These are phyloP conservation scores for Cepphus grylle DNA, from an alignment of 2,113 vertebrate species.

Conservation along the genomic window DNA sequence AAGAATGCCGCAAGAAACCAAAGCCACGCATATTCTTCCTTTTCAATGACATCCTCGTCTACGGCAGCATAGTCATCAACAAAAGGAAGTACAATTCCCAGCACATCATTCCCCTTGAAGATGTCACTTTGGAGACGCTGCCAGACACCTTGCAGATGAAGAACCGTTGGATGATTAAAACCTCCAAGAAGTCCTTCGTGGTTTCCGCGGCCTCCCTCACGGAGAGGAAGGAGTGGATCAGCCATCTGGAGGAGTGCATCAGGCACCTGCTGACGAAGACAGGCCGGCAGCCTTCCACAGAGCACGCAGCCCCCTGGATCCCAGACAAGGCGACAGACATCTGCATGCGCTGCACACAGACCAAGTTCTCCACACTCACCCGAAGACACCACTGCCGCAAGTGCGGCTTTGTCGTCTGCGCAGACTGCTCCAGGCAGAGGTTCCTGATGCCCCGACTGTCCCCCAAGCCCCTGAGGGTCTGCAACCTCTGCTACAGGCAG, in stretches of 20 bases:
- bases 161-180: slow-evolving; percentile 92
- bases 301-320: slow-evolving; percentile 84
- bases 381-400: slow-evolving; percentile 89
- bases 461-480: slow-evolving; percentile 81
- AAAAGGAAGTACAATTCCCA: slow-evolving; percentile 83
- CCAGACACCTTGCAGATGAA: slow-evolving; percentile 79
- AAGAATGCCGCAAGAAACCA: slow-evolving; percentile 83
- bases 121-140: slow-evolving; percentile 81
- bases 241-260: slow-evolving; percentile 83
- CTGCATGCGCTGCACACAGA: slow-evolving; percentile 89
- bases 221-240: slow-evolving; percentile 88
- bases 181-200: slow-evolving; percentile 89
- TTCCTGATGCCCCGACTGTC: slow-evolving; percentile 82
- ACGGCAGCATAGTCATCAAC: slow-evolving; percentile 82
- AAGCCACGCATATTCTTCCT: slow-evolving; percentile 88
- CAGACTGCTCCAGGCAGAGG: slow-evolving; percentile 79
- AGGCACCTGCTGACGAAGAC: slow-evolving; percentile 66
- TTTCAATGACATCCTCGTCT: slow-evolving; percentile 90
- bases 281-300: background rate
- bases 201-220: slow-evolving; percentile 80
- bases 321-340: slow-evolving; percentile 83
- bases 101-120: slow-evolving; percentile 85
- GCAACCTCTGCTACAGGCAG: slow-evolving; percentile 75
- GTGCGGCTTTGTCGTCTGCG: slow-evolving; percentile 88
- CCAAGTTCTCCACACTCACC: slow-evolving; percentile 79